phyloP scores from a whole-genome alignment of 2,113 vertebrate species.

The Larimichthys polyactis region DNA sequence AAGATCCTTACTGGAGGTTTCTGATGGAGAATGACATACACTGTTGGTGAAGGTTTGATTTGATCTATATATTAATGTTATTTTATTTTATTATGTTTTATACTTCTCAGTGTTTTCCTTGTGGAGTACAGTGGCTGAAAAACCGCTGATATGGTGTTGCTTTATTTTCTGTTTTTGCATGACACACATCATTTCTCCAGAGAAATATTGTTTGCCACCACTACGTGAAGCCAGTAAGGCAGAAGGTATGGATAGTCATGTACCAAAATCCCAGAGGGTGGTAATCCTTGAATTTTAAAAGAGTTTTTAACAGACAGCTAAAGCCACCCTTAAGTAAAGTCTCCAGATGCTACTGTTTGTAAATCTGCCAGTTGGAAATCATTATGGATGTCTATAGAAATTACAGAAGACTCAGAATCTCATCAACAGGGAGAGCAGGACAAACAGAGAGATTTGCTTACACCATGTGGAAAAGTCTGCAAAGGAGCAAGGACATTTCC shows the following conservation, averaged over 20 bases:
- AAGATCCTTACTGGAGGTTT: background rate
- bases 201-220: background rate
- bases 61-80: background rate
- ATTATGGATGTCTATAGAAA: constrained; percentile 47
- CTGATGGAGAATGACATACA: background rate
- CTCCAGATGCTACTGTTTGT: constrained; percentile 64
- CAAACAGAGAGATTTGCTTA: constrained; percentile 61
- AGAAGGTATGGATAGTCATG: constrained; percentile 34
- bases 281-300: constrained; percentile 48
- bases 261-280: constrained; percentile 37
- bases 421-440: constrained; percentile 49
- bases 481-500: constrained; percentile 55
- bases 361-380: constrained; percentile 60
- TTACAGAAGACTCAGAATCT: constrained; percentile 43
- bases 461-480: constrained; percentile 43
- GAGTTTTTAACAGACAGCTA: constrained; percentile 40
- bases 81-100: background rate
- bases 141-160: background rate
- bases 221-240: background rate
- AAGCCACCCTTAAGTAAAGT: constrained; percentile 38
- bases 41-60: background rate
- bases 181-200: background rate
- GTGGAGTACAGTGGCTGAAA: background rate
- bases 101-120: background rate
- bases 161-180: background rate